Conservation (phyloP, 2,888 invertebrate species). For the Hedychridium roseum region DNA sequence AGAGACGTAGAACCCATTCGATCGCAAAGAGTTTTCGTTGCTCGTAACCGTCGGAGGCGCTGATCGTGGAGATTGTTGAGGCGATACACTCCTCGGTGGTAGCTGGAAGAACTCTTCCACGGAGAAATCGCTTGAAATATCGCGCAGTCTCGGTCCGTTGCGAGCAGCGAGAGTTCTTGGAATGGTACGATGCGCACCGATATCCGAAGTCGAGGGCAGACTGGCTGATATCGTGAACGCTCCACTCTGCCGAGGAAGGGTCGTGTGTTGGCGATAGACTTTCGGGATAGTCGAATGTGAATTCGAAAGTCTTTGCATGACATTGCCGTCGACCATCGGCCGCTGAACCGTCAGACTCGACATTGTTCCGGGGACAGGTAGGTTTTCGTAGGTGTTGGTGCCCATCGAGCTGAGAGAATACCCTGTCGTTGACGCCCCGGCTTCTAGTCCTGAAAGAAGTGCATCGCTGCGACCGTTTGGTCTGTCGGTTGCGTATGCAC, state of each 20-base stretch:
- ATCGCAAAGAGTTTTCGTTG: slow-evolving; percentile 40
- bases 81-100: slow-evolving; percentile 42
- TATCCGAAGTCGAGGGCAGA: slow-evolving; percentile 57
- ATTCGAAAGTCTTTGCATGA: slow-evolving; percentile 53
- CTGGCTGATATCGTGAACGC: slow-evolving; percentile 61
- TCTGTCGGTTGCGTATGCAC: slow-evolving; percentile 46
- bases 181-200: slow-evolving; percentile 67
- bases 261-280: slow-evolving; percentile 66
- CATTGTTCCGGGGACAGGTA: slow-evolving; percentile 45
- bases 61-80: slow-evolving; percentile 42
- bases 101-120: slow-evolving; percentile 50
- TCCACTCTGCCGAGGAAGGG: slow-evolving; percentile 58
- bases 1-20: slow-evolving; percentile 52
- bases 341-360: slow-evolving; percentile 31
- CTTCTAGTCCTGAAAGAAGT: no score
- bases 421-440: no score
- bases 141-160: slow-evolving; percentile 50
- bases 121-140: slow-evolving; percentile 51
- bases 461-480: no score
- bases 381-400: slow-evolving; percentile 56
- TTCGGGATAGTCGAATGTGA: slow-evolving; percentile 61
- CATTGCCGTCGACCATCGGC: slow-evolving; percentile 25
- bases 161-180: slow-evolving; percentile 64
- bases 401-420: no score
- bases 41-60: slow-evolving; percentile 29